Evolutionary conservation across 2,888 invertebrate genomes (phyloP), one percentile per base, ranked within the genome.

Genomic region (Galeopsomyia nigrocyanea): DNA sequence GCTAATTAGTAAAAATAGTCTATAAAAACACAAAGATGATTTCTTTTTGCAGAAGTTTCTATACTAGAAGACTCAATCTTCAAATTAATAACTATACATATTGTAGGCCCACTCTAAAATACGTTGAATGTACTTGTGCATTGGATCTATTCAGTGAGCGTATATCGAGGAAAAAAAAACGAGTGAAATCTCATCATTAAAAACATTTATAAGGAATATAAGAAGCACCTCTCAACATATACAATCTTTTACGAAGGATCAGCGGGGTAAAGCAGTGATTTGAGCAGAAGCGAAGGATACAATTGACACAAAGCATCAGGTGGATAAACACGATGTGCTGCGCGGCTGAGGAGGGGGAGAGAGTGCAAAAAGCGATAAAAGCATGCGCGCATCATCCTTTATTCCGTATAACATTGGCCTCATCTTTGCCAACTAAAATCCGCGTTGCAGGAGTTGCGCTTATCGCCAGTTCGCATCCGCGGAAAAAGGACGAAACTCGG

Each of bases 401-500:
- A 47, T 63, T 69, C n/a, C 26, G 51, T 50, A 55, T 47, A 55
- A 51, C 50, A 49, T 3, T 39, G 57, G 17, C 17, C 17, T 64
- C 47, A 68, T 56, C 46, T 14, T 50, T 26, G 50, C 50, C 58
- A 64, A 56, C 64, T 68, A 60, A 67, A 66, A 64, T 64, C 63
- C 53, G 53, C 53, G 53, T n/a, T 10, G 51, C 46, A 46, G 47
- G 17, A 26, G 26, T 26, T 26, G 26, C 13, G 39, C 57, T 68
- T 72, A 73, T 73, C 68, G 53, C 10, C 13, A 0, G 5, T 47
- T 47, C 53, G 17, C n/a, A 72, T 70, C 67, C 56, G 26, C 39
- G 3, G 47, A 50, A 68, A 51, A 68, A 61, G 56, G 61, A 56
- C 49, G 60, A 69, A 56, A 17, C 62, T 56, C 61, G 50, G 26